phyloP scores from a whole-genome alignment of 1,140 invertebrate genomes.

The Euwallacea fornicatus region DNA sequence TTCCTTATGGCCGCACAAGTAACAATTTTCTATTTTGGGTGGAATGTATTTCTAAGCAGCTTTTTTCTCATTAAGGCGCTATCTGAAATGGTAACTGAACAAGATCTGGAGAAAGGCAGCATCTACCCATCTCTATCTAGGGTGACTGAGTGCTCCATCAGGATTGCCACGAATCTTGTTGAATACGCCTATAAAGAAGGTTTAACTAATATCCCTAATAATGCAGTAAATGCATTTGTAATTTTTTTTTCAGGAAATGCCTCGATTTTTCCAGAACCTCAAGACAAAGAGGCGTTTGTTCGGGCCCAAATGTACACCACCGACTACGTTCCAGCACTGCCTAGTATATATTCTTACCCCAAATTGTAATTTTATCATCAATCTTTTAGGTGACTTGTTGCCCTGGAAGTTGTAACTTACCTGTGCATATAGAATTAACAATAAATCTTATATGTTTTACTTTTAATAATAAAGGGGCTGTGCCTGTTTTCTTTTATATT shows the following conservation, averaged over 20 bases:
- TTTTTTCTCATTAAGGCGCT: constrained; percentile 62
- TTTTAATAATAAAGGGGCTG: constrained; percentile 2
- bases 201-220: constrained; percentile 50
- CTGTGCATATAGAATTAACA: not conserved
- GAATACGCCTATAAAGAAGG: constrained; percentile 87
- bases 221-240: not conserved
- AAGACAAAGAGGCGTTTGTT: constrained; percentile 74
- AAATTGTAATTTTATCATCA: constrained; percentile 44
- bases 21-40: constrained; percentile 18
- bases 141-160: constrained; percentile 85
- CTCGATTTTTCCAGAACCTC: constrained; percentile 75
- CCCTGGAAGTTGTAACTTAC: not conserved
- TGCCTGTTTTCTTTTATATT: not conserved
- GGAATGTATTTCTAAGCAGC: constrained; percentile 18
- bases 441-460: not conserved
- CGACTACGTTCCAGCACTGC: constrained; percentile 68
- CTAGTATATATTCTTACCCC: constrained; percentile 69
- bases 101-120: constrained; percentile 83
- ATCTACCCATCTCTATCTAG: constrained; percentile 91
- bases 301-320: constrained; percentile 80
- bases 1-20: constrained; percentile 86
- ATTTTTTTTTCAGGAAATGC: constrained; percentile 66
- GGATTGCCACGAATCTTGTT: constrained; percentile 83
- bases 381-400: not conserved
- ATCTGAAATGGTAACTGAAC: constrained; percentile 79